Evolutionary conservation across 2,888 invertebrate species (phyloP), one percentile per base, ranked within the genome.

Genomic region (Syrphus vitripennis): DNA sequence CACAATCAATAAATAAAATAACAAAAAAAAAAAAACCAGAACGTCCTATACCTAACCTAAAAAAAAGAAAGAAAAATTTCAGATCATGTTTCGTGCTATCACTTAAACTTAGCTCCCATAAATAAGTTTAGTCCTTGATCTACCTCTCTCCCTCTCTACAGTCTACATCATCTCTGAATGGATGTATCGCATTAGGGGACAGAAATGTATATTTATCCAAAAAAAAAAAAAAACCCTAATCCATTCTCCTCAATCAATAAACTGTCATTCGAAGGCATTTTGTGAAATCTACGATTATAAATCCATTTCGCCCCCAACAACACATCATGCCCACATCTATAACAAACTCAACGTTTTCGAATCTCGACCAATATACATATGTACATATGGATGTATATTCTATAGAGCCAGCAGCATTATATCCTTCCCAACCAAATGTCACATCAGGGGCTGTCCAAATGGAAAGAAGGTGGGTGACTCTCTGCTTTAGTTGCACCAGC

Each of bases 181-280:
- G 50, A 37, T 67, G 50, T 67, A 29, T 67, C 67, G 34, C 48
- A 67, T 67, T 67, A 50, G 34, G 34, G 34, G 50, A 67, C 34
- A 50, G 50, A 34, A 67, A 34, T 59, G 21, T 55, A 16, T 55
- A 7, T 67, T 14, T 16, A 29, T 6, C 14, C 4, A 48, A 34
- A 67, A 21, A 48, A 67, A 19, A 21, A 34, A 5, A 24, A n/a
- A 14, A 61, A 42, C 48, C 67, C 67, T 67, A 65, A 67, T 74
- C 81, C 72, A 74, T 81, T 86, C 75, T 81, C 70, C 77, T 63
- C 72, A 67, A 72, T 86, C 84, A 81, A 86, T 77, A 86, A 81
- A 69, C 81, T 86, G 84, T 74, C 81, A 86, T 74, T 77, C 48
- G 69, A 74, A 82, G 76, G 81, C 76, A 81, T 81, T 65, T 86